Conservation (phyloP, 2,797 vertebrate species). For the Neostethus bicornis region DNA sequence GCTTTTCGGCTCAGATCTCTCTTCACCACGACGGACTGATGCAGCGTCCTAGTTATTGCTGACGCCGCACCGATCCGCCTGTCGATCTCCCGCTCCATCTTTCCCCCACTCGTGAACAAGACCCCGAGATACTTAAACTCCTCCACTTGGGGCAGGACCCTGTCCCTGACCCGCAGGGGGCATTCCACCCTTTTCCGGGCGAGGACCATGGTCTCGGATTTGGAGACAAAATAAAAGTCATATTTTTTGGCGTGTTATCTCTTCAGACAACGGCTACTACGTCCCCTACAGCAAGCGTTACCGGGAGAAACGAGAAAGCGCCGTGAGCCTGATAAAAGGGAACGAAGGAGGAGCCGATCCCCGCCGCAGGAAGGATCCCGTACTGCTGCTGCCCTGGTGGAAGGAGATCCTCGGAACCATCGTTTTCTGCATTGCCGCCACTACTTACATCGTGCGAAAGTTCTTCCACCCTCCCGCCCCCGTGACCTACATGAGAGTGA, state of each 20-base stretch:
- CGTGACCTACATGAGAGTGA: slow-evolving; percentile 80
- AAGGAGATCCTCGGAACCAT: slow-evolving; percentile 96
- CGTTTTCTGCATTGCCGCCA: slow-evolving; percentile 91
- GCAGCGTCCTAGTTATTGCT: no score
- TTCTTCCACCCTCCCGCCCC: slow-evolving; percentile 91
- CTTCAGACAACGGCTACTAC: slow-evolving; percentile 95
- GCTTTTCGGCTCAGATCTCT: no score
- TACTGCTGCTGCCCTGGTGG: slow-evolving; percentile 97
- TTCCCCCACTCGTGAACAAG: no score
- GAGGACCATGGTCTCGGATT: no score
- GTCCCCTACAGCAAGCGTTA: slow-evolving; percentile 90
- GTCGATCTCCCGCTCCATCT: no score
- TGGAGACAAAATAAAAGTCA: not conserved
- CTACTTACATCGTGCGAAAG: slow-evolving; percentile 93
- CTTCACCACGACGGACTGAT: no score
- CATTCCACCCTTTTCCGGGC: no score
- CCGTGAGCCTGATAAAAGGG: slow-evolving; percentile 85
- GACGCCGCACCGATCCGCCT: no score
- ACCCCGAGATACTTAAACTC: no score
- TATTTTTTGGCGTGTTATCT: not conserved
- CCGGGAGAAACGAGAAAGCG: slow-evolving; percentile 85
- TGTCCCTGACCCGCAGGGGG: no score
- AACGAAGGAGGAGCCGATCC: slow-evolving; percentile 68
- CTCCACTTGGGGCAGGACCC: no score
- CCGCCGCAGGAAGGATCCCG: slow-evolving; percentile 90